Conservation (phyloP, 2,113 vertebrate species). For the Calyptommatus sinebrachiatus region DNA sequence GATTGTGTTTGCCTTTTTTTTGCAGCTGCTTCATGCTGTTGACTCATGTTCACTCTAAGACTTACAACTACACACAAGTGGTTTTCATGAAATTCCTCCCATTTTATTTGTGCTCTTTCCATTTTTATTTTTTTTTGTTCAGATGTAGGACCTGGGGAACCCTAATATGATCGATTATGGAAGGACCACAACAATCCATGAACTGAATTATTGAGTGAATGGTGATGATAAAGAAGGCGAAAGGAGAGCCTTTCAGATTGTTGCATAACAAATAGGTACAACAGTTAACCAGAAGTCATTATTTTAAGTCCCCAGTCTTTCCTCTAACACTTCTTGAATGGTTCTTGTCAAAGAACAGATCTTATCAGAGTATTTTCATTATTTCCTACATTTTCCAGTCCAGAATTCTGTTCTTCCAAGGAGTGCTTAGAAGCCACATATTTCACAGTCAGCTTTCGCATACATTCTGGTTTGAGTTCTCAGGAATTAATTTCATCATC, state of each 20-base stretch:
- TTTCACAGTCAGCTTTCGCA: slow-evolving; percentile 56
- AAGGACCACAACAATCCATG: background rate
- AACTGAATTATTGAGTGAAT: background rate
- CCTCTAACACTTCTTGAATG: slow-evolving; percentile 11
- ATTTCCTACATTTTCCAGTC: background rate
- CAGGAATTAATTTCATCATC: slow-evolving; percentile 48
- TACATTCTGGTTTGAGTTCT: slow-evolving; percentile 54
- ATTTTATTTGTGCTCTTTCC: too few relatives aligned
- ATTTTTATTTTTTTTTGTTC: too few relatives aligned
- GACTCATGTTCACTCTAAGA: too few relatives aligned
- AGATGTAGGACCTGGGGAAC: background rate
- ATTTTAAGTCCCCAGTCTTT: background rate
- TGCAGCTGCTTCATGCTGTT: too few relatives aligned
- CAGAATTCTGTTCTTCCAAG: slow-evolving; percentile 54
- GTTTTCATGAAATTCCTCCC: too few relatives aligned
- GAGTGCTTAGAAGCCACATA: slow-evolving; percentile 59
- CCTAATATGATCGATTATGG: background rate
- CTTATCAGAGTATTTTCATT: background rate
- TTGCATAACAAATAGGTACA: background rate
- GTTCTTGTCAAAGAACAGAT: slow-evolving; percentile 5
- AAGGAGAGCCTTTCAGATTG: too few relatives aligned
- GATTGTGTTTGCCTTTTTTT: too few relatives aligned
- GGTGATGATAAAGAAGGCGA: background rate
- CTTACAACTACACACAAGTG: too few relatives aligned
- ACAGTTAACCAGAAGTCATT: background rate